Conservation (phyloP, 2,113 vertebrate species). For the Brachypteracias leptosomus region DNA sequence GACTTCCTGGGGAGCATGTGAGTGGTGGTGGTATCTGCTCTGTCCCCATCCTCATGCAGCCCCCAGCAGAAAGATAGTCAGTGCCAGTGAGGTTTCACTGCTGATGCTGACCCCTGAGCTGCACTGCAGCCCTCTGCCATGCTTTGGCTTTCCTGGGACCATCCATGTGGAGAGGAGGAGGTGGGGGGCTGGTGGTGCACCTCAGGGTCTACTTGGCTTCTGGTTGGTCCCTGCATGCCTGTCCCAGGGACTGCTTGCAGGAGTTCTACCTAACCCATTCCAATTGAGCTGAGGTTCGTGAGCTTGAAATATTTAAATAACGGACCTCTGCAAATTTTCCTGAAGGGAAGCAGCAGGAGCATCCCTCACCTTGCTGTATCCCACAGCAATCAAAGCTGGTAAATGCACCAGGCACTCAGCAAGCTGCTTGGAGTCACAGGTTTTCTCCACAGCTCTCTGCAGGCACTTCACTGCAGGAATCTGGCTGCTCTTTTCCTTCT, state of each 20-base stretch:
- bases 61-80: neutral
- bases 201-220: neutral
- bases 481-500: neutral
- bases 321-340: neutral
- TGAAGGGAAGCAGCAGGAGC: neutral
- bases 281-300: neutral
- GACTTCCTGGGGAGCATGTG: rapidly evolving
- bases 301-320: neutral
- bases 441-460: neutral
- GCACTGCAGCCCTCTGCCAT: neutral
- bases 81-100: neutral
- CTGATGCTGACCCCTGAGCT: neutral
- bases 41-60: neutral
- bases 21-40: neutral
- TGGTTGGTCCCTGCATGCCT: neutral
- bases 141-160: neutral
- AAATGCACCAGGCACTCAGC: neutral
- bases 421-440: neutral
- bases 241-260: neutral
- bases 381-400: neutral
- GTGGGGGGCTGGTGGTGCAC: neutral
- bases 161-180: rapidly evolving
- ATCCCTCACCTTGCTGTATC: rapidly evolving
- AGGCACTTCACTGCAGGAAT: neutral
- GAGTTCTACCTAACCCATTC: neutral